Evolutionary conservation across 2,888 invertebrate genomes (phyloP), one percentile per base, ranked within the genome.

Genomic region (Tinea semifulvella): DNA sequence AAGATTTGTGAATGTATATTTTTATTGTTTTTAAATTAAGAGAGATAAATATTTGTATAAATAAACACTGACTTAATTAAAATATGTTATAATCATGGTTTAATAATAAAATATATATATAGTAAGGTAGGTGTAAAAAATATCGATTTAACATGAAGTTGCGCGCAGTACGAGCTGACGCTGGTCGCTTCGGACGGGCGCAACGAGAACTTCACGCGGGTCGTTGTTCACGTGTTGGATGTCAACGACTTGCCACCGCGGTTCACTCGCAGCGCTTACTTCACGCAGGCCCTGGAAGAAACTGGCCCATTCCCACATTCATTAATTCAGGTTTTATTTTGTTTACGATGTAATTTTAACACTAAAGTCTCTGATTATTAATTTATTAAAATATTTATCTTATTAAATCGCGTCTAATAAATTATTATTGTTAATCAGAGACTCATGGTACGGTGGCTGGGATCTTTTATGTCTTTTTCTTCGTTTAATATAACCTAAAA

Each of bases 161-260:
- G 65, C 73, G 63, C 66, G 64, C 85, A 92, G 90, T 93, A 92
- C 83, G 91, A 91, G 80, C 84, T 93, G 82, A 90, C 91, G 69
- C 85, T 92, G 85, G 92, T 94, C 67, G 92, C 92, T 49, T 93
- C 94, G 52, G 92, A 93, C 81, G 92, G 93, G 67, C 86, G 92
- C 72, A 92, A 92, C 84, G 94, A 95, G 80, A 92, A 91, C 83
- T 87, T 87, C 58, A 94, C 94, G 55, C 87, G 85, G 49, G 90
- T 95, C 55, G 85, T 91, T 59, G 89, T 95, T 58, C 86, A 88
- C 65, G 86, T 94, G 56, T 87, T 89, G 57, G 94, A 95, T 75
- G 90, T 92, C 63, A 95, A 95, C 82, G 96, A 96, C 77, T 85
- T 94, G 60, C 91, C 94, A 44, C 96, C 96, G 20, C 85, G 85